Base-by-base conservation (phyloP, 2,888 invertebrate species). In the Antheraea assamensis region DNA sequence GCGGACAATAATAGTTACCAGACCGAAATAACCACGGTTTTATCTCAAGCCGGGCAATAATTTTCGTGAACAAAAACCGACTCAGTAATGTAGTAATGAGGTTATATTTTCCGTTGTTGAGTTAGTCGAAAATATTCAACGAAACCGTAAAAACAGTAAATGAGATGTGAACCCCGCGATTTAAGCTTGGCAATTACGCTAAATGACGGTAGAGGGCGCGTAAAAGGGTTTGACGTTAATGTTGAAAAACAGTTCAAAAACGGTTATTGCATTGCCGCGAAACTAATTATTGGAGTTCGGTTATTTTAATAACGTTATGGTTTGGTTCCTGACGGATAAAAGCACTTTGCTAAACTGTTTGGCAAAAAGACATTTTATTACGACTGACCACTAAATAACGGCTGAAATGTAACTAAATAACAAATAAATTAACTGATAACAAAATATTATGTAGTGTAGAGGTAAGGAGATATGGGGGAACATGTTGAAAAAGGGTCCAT, bases 151-250 rank as follows among this genome's bases (percentile, higher is more conserved):
- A 89, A 91, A 89, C 84, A 82, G 84, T 85, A 88, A 90, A 90
- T 91, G 90, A 90, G 89, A 89, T 90, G 90, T 88, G 88, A 90
- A 89, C 87, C 87, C 78, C 81, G 84, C 88, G 86, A 90, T 90
- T 91, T 87, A 84, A 88, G 86, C 85, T 86, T 80, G 84, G 86
- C 85, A 88, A 91, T 90, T 90, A 87, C 82, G 82, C 80, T 82
- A 87, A 90, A 90, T 89, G 88, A 85, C 83, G 82, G 78, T 78
- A 68, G 75, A 73, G 76, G 74, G 42, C 31, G 19, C 71, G 74
- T 55, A 74, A 74, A 58, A 74, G 74, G 74, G 71, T 73, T 42
- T 73, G 21, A 15, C 58, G n/a, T 66, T 27, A 30, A 68, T n/a
- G 35, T 70, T 27, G 35, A 58, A 55, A 24, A 24, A 42, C 42